Evolutionary conservation across 2,113 vertebrate genomes (phyloP).

Genomic region (Colinus virginianus): DNA sequence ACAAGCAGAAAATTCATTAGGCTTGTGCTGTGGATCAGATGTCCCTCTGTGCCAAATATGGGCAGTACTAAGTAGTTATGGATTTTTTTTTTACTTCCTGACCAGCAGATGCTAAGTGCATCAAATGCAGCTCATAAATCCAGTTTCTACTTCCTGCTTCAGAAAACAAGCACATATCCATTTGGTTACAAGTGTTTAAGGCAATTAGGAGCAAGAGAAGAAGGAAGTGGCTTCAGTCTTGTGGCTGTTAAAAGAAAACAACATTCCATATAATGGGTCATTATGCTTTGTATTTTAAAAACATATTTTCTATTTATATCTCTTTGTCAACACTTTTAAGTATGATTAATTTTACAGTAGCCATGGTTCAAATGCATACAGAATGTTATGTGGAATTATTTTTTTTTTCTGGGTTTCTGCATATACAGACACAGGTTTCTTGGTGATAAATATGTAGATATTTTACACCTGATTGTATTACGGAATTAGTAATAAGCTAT

Average conservation of each 20-base stretch:
- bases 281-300: conserved; percentile 5
- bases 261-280: not conserved
- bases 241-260: not conserved
- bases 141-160: conserved; percentile 42
- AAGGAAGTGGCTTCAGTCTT: conserved; percentile 7
- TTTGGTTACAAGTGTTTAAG: conserved; percentile 44
- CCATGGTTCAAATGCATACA: not conserved
- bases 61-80: not conserved
- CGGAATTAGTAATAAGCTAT: not conserved
- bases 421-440: accelerated
- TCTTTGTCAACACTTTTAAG: not conserved
- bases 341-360: not conserved
- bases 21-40: conserved; percentile 29
- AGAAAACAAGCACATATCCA: conserved; percentile 36
- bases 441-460: not conserved
- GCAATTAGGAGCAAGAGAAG: not conserved
- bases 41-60: conserved; percentile 48
- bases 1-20: conserved; percentile 35
- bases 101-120: conserved; percentile 37
- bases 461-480: not conserved
- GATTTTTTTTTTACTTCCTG: conserved; percentile 46
- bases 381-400: not conserved
- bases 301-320: not conserved
- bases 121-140: conserved; percentile 64
- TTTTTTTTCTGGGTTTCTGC: not conserved